These are phyloP conservation scores for Ambastaia sidthimunki DNA, from an alignment of 2,797 vertebrate genomes.

Conservation along the genomic window DNA sequence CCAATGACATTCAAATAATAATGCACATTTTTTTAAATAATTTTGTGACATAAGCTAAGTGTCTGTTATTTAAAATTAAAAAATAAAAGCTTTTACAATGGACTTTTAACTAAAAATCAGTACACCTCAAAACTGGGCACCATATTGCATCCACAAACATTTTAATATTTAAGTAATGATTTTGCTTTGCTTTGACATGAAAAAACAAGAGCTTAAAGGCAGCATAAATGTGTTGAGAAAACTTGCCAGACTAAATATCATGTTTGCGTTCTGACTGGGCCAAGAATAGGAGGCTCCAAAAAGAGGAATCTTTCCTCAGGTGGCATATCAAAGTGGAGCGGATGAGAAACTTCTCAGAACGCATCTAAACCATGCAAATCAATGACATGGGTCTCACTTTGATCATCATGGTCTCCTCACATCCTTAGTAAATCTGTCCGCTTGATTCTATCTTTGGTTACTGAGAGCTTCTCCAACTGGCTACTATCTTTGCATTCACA, in stretches of 20 bases:
- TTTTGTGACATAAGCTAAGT: not conserved
- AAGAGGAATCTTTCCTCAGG: constrained; percentile 41
- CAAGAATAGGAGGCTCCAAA: constrained; percentile 18
- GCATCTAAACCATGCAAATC: constrained; percentile 43
- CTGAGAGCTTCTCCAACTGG: not conserved
- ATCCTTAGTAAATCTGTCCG: constrained; percentile 14
- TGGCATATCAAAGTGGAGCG: constrained; percentile 34
- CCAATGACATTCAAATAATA: not conserved
- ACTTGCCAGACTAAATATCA: constrained; percentile 27
- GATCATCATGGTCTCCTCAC: constrained; percentile 26
- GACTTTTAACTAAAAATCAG: not conserved
- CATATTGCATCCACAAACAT: not conserved
- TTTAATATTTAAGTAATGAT: constrained; percentile 2
- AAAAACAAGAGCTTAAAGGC: constrained; percentile 41
- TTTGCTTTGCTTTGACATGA: constrained; percentile 22
- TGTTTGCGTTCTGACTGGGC: not conserved
- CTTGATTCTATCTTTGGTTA: constrained; percentile 24
- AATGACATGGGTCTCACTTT: constrained; percentile 44
- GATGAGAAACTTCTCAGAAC: constrained; percentile 14
- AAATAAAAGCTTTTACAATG: too few species aligned
- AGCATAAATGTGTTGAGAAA: constrained; percentile 35
- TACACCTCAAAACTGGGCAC: constrained; percentile 4
- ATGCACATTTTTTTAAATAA: not conserved
- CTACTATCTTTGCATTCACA: not conserved
- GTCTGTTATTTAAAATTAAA: too few species aligned